Base-by-base conservation (phyloP, 1,140 invertebrate species). In the Trachelipus rathkii region DNA sequence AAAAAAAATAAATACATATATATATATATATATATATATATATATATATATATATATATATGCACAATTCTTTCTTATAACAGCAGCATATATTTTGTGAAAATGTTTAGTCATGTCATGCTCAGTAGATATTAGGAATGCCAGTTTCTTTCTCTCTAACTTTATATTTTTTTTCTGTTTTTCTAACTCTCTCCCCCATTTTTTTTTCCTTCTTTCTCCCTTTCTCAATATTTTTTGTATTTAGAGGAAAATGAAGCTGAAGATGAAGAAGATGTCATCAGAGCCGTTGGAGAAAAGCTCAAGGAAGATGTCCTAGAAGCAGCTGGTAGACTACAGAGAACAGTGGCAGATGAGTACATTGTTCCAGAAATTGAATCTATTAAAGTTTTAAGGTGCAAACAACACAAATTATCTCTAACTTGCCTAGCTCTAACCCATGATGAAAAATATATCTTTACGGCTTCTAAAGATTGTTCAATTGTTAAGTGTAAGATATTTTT, bases 401-500 rank as follows among this genome's bases (percentile, higher is more conserved):
- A 92, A 76, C 94, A 96, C 79, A 90, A 90, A 82, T 85, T 91
- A 66, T 87, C 92, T 1, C 86, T 97, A 9, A 97, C 95, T 7
- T 94, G 93, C 84, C 83, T 95, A 10, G 92, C 91, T 81, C 83
- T 97, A 3, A 91, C 92, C 44, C 86, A 86, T 74, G 92, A 97
- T 86, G 89, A 89, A 46, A 87, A 90, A 83, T 90, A 87, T 84
- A 86, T 93, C 0, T 97, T 90, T 84, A 91, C 91, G 60, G 95
- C 92, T 0, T 95, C 93, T 70, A 97, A 97, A 87, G 94, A 95
- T 85, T 91, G 92, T 69, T 88, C 87, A 67, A 88, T 98, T 71
- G 89, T 97, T 11, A 97, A 97, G 88, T 98, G 95, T 90, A 84
- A 84, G 84, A 83, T 15, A 46, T 19, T 66, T n/a, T 71, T 44